Base-by-base conservation (phyloP, 2,888 invertebrate species). In the Hirtodrosophila trivittata region DNA sequence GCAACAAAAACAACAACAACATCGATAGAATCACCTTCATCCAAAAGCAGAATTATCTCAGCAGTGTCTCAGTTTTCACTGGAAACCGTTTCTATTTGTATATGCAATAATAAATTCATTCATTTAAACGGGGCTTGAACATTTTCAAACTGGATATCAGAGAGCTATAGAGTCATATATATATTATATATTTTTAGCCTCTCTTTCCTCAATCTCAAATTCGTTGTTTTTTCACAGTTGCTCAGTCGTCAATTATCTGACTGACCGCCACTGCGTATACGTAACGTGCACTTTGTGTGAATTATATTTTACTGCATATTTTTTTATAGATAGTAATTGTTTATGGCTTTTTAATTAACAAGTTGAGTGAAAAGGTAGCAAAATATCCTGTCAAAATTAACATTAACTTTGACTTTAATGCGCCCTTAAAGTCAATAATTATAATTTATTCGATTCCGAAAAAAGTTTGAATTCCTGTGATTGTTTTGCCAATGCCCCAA, bases 11-110 rank as follows among this genome's bases (percentile, higher is more conserved):
- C 14, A 33, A 39, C 13, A 59, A 38, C 7, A 47, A 30, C 42
- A 52, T 42, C 43, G 65, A 51, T 38, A 33, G 26, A 66, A 64
- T 82, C 78, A 78, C 78, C 85, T 84, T 82, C 78, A 65, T 49
- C 57, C 58, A 39, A 58, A 47, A 66, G 67, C 65, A 60, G 12
- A 52, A 56, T 66, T 56, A 60, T 60, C 56, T 81, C 75, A 75
- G 18, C 66, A 65, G 51, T 66, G 71, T 73, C 73, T 69, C 68
- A 58, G 45, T 64, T 74, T 66, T 37, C 54, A 50, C 52, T 49
- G 26, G 43, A 46, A 41, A 39, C 30, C 21, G 13, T 16, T 13
- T 32, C 42, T 49, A 21, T 8, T n/a, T 39, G 14, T 41, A 25
- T 42, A 13, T 28, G 12, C 16, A 16, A 33, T 26, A 43, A 35